Evolutionary conservation across 2,113 vertebrate genomes (phyloP).

Genomic region (Mustelus asterias): DNA sequence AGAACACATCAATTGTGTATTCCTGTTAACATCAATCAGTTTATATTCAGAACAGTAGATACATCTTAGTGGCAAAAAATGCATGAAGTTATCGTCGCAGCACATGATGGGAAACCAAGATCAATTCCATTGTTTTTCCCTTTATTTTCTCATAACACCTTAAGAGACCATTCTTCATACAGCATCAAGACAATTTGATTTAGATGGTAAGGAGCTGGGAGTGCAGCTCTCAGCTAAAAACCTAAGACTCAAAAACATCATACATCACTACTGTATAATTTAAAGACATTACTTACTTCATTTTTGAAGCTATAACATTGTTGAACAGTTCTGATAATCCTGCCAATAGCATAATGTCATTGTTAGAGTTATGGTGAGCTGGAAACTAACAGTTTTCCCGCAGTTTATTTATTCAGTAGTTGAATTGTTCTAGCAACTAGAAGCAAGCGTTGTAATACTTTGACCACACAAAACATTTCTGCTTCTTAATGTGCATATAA

Average conservation of each 20-base stretch:
- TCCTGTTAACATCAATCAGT: constrained; percentile 61
- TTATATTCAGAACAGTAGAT: neutral
- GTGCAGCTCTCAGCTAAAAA: neutral
- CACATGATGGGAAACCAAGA: neutral
- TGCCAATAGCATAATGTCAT: neutral
- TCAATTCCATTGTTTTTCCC: neutral
- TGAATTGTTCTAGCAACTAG: neutral
- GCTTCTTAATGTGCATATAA: neutral
- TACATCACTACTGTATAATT: neutral
- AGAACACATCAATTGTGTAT: constrained; percentile 98
- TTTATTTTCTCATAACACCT: neutral
- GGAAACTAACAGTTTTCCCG: neutral
- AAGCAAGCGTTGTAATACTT: neutral
- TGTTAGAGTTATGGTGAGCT: neutral
- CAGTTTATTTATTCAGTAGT: neutral
- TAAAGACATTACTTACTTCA: neutral
- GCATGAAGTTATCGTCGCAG: neutral
- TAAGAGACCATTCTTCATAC: neutral
- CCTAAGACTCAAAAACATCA: neutral
- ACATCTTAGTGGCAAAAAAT: neutral
- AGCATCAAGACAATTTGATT: neutral
- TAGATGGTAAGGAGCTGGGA: neutral
- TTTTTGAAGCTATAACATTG: neutral
- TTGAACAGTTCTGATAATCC: neutral
- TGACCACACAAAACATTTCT: neutral